A percentile compares a stretch with the other conserved stretches of the same genome.
Evolutionary conservation across 2,797 vertebrate genomes (phyloP).

Genomic region (Mus spretus): DNA sequence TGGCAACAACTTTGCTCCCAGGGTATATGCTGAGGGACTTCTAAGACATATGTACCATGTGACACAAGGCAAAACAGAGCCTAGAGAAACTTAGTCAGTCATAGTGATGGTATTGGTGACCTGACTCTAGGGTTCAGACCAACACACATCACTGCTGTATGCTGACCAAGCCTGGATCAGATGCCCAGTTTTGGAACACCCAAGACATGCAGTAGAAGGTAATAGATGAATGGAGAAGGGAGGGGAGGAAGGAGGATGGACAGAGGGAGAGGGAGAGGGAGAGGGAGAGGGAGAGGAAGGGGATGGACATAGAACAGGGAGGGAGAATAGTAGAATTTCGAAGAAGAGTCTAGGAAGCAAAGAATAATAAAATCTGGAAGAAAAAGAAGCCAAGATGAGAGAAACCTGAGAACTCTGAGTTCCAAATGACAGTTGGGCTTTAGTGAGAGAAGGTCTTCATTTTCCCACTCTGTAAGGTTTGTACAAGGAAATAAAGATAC

Average conservation of each 20-base stretch:
- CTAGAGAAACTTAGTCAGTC: not conserved
- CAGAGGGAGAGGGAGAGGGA: rapidly evolving
- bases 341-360: constrained; percentile 11
- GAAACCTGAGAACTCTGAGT: not conserved
- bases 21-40: not conserved
- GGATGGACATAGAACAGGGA: not conserved
- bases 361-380: not conserved
- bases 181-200: not conserved
- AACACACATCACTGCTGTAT: not conserved
- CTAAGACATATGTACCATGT: not conserved
- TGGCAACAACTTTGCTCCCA: not conserved
- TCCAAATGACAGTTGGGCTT: not conserved
- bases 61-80: not conserved
- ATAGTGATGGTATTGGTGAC: not conserved
- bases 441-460: not conserved
- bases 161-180: not conserved
- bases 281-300: too few species aligned
- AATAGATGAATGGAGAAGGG: not conserved
- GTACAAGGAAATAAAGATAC: constrained; percentile 37
- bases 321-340: not conserved
- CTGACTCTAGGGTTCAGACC: not conserved
- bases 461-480: not conserved
- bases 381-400: not conserved
- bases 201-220: not conserved
- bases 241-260: rapidly evolving